phyloP scores from a whole-genome alignment of 2,113 vertebrate genomes.

The Periophthalmodon schlosseri region DNA sequence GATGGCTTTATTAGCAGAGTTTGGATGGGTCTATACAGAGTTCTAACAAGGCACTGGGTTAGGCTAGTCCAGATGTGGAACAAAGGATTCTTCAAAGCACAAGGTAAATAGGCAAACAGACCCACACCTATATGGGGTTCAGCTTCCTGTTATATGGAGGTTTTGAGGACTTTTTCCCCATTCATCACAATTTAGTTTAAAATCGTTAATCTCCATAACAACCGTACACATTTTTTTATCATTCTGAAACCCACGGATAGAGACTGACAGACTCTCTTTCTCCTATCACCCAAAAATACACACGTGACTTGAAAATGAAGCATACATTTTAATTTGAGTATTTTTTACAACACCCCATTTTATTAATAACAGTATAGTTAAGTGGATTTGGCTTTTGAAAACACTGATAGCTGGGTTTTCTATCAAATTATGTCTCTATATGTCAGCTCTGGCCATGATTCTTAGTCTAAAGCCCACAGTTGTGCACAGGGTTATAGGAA shows the following conservation, averaged over 20 bases:
- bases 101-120: not conserved
- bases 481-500: not conserved
- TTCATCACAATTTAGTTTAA: not conserved
- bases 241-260: too few species aligned
- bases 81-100: not conserved
- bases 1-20: constrained; percentile 13
- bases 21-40: not conserved
- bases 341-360: too few species aligned
- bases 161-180: not conserved
- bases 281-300: too few species aligned
- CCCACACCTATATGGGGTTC: not conserved
- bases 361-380: too few species aligned
- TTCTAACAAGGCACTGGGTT: not conserved
- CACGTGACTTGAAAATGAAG: too few species aligned
- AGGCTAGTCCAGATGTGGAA: not conserved
- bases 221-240: too few species aligned
- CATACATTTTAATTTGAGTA: too few species aligned
- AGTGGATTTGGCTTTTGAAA: not conserved
- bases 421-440: not conserved
- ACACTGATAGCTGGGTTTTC: too few species aligned
- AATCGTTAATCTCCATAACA: not conserved
- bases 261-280: too few species aligned
- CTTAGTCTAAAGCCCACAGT: not conserved
- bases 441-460: not conserved
- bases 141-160: not conserved